Base-by-base conservation (phyloP, 1,140 invertebrate genomes). In the Ostrea edulis region DNA sequence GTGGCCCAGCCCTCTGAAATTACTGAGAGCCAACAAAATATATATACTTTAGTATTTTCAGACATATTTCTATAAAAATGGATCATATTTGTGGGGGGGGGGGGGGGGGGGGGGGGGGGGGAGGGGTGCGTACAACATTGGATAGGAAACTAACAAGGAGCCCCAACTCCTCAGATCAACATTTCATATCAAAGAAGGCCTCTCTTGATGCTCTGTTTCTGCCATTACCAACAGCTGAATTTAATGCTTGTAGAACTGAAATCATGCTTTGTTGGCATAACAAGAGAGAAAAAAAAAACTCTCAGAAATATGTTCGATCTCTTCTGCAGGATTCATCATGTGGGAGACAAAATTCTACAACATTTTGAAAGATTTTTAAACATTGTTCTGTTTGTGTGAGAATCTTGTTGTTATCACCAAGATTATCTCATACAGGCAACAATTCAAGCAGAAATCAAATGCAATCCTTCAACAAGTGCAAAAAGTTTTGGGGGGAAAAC, bases 341-440 rank as follows among this genome's bases (percentile, higher is more conserved):
- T 29, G 8, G 25, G 68, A 77, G 68, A 77, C 68, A 35, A 77
- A 77, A 17, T 77, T 77, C 68, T 77, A 77, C 68, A 77, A 77
- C 68, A 77, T 35, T 77, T 12, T 12, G 68, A 12, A 77, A n/a
- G 14, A 25, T 77, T 77, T 77, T 77, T 77, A 77, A 77, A 77
- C 68, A 77, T 77, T 29, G 25, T 5, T 25, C 68, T 77, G 68
- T 77, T 77, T 77, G 68, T 77, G 68, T 77, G 35, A 77, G 8
- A 77, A 29, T 25, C 29, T 77, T 29, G 25, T 12, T 77, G 22
- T 77, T 77, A 22, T 25, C 14, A 11, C 68, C 14, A n/a, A 62
- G 58, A 62, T 62, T 62, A 62, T 62, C 58, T 20, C 17, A 44
- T 62, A 62, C 17, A 62, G n/a, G n/a, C 58, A 62, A 62, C 14